Evolutionary conservation across 30 jellyfish, hydroid and myxozoan species (phyloP).

Genomic region (Rhopilema esculentum): DNA sequence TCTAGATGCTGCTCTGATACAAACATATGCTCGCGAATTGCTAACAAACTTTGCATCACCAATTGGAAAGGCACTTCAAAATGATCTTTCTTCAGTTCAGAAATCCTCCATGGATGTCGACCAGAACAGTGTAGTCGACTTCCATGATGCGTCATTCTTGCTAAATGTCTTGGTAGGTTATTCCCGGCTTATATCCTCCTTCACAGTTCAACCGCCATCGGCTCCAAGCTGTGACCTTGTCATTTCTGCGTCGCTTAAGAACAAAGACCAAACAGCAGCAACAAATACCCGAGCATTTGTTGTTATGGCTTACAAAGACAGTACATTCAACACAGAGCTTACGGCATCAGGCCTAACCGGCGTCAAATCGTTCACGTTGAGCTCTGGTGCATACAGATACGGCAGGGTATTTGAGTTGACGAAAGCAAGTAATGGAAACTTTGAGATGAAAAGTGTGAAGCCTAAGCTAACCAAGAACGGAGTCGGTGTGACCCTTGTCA

Average conservation of each 20-base stretch:
- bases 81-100: conserved; percentile 4
- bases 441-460: conserved; percentile 33
- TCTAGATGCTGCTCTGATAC: conserved; percentile 79
- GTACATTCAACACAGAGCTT: conserved; percentile 31
- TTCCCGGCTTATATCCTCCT: conserved; percentile 32
- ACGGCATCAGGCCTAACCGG: conserved; percentile 52
- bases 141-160: conserved; percentile 55
- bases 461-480: conserved; percentile 28
- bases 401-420: conserved; percentile 54
- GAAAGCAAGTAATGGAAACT: conserved; percentile 24
- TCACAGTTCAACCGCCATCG: conserved; percentile 42
- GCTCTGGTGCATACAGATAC: conserved; percentile 29
- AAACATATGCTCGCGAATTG: conserved; percentile 70
- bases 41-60: conserved; percentile 36
- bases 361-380: conserved; percentile 21
- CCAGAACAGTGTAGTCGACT: conserved; percentile 60
- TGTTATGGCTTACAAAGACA: conserved; percentile 22
- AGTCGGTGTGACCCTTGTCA: conserved; percentile 61
- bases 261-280: conserved; percentile 47
- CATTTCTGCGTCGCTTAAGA: conserved; percentile 40
- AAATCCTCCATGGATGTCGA: conserved; percentile 60
- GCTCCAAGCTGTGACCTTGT: conserved; percentile 61
- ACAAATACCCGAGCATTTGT: conserved; percentile 49
- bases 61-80: conserved; percentile 32
- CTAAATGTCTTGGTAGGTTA: conserved; percentile 49